Conservation (phyloP, 2,888 invertebrate genomes). For the Galerucella nymphaeae region DNA sequence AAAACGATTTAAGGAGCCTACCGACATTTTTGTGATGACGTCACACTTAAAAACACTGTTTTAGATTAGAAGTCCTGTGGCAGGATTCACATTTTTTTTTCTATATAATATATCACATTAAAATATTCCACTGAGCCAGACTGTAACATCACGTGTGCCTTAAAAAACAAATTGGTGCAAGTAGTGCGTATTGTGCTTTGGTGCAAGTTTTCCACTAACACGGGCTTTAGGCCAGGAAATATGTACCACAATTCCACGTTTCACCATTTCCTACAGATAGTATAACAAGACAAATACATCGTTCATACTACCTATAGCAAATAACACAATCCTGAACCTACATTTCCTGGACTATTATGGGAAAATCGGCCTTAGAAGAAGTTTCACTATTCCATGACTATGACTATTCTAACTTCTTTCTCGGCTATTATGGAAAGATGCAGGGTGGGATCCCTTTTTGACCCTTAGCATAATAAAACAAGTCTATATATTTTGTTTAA, state of each 20-base stretch:
- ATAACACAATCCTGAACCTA: too few species aligned
- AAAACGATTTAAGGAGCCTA: slow-evolving; percentile 57
- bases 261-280: too few species aligned
- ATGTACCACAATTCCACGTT: too few species aligned
- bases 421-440: slow-evolving; percentile 43
- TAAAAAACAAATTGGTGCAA: slow-evolving; percentile 45
- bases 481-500: slow-evolving; percentile 44
- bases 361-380: slow-evolving; percentile 30
- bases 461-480: slow-evolving; percentile 59
- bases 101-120: slow-evolving; percentile 58
- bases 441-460: slow-evolving; percentile 54
- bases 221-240: neutral
- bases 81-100: slow-evolving; percentile 52
- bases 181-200: slow-evolving; percentile 49
- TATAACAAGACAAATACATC: too few species aligned
- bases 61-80: slow-evolving; percentile 50
- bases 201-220: slow-evolving; percentile 40
- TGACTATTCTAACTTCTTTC: slow-evolving; percentile 28
- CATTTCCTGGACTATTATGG: neutral
- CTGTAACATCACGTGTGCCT: slow-evolving; percentile 49
- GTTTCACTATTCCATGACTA: slow-evolving; percentile 19
- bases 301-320: too few species aligned
- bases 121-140: slow-evolving; percentile 52
- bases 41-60: slow-evolving; percentile 52
- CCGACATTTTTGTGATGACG: slow-evolving; percentile 50